Percentiles rank a stretch among this genome's conserved stretches.
phyloP scores from a whole-genome alignment of 2,888 invertebrate genomes.

The Spisula subtruncata region DNA sequence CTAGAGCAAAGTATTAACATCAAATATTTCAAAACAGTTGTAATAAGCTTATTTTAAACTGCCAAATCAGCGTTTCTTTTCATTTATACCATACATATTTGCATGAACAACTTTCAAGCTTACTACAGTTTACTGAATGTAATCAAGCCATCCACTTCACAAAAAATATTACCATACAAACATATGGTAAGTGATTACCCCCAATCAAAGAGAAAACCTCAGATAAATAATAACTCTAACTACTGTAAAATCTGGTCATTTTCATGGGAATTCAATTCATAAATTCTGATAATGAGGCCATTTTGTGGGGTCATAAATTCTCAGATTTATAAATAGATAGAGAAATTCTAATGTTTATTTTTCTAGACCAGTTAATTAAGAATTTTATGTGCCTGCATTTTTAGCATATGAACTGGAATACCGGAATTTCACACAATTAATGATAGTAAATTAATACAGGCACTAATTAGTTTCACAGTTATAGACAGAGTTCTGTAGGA shows the following conservation, averaged over 20 bases:
- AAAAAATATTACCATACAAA: neutral
- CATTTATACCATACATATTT: neutral
- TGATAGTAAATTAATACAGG: neutral
- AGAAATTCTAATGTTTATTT: no score
- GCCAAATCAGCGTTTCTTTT: neutral
- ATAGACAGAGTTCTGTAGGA: neutral
- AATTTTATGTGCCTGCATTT: neutral
- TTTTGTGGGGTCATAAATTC: no score
- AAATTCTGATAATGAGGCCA: no score
- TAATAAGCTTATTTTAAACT: neutral
- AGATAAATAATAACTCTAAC: neutral
- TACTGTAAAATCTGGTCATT: neutral
- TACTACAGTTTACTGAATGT: neutral
- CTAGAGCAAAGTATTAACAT: no score
- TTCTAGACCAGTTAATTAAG: no score
- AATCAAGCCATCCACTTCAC: slow-evolving; percentile 1
- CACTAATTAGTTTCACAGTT: neutral
- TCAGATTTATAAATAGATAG: no score
- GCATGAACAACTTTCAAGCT: neutral
- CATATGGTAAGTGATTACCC: neutral
- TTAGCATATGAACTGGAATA: neutral
- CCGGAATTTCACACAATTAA: slow-evolving; percentile 2
- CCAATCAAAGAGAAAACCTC: neutral
- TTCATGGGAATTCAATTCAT: no score
- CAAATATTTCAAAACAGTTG: neutral